Conservation (phyloP, 2,113 vertebrate genomes). For the Asarcornis scutulata region DNA sequence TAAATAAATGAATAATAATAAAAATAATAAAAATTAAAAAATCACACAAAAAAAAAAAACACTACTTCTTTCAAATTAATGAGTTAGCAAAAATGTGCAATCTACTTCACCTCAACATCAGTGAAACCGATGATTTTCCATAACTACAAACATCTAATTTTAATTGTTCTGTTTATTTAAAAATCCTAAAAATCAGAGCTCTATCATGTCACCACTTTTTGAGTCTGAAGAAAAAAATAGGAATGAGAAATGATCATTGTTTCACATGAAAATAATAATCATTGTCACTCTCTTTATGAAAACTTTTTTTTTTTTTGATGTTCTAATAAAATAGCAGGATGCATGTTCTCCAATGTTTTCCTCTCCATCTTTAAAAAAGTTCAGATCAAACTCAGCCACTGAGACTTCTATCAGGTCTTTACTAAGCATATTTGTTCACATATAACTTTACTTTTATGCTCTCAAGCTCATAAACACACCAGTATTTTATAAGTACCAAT, state of each 20-base stretch:
- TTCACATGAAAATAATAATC: slow-evolving; percentile 35
- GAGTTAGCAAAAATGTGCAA: slow-evolving; percentile 41
- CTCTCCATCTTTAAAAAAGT: neutral
- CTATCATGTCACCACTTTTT: slow-evolving; percentile 10
- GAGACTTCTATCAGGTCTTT: neutral
- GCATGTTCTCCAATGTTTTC: neutral
- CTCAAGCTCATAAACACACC: neutral
- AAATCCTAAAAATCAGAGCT: slow-evolving; percentile 14
- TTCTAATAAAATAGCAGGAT: neutral
- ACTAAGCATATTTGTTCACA: neutral
- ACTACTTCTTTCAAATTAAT: slow-evolving; percentile 19
- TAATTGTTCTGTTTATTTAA: slow-evolving; percentile 19
- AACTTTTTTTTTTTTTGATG: neutral
- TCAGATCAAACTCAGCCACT: neutral
- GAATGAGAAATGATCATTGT: neutral
- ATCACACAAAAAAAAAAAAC: neutral
- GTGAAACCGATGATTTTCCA: slow-evolving; percentile 56
- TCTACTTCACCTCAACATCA: slow-evolving; percentile 27
- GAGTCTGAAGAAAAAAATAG: neutral
- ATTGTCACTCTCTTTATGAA: neutral
- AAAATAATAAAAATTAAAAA: too few relatives aligned
- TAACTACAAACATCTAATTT: slow-evolving; percentile 23
- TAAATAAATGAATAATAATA: too few relatives aligned
- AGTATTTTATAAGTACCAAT: neutral
- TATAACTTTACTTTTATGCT: neutral